A percentile compares a stretch with the other conserved stretches of the same genome.
phyloP scores from a whole-genome alignment of 2,113 vertebrate genomes.

The Ptychochromis oligacanthus region DNA sequence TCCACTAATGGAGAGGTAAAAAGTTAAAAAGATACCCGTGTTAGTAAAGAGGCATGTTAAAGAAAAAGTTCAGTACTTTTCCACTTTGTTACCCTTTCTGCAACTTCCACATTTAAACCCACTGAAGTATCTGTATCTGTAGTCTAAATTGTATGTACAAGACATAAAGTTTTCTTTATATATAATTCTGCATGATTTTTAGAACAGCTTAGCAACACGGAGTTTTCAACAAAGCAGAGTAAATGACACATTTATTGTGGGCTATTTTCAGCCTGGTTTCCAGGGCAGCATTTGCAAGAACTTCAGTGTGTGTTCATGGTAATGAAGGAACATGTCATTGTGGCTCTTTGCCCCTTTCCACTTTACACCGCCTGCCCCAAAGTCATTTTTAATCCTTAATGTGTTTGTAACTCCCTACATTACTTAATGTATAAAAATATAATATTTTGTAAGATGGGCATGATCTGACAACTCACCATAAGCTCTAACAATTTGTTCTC shows the following conservation, averaged over 20 bases:
- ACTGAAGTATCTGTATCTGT: not conserved
- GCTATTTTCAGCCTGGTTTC: not conserved
- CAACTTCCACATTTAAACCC: not conserved
- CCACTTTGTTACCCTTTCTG: not conserved
- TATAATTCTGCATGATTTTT: not conserved
- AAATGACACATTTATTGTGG: not conserved
- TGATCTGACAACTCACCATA: not conserved
- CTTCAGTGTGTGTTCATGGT: not conserved
- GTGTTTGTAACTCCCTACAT: not conserved
- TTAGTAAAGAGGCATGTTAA: not conserved
- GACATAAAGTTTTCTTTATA: not conserved
- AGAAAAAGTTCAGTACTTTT: not conserved
- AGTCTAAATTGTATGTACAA: not conserved
- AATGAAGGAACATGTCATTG: not conserved
- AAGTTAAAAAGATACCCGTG: no score
- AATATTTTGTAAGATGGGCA: not conserved
- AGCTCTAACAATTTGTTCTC: not conserved
- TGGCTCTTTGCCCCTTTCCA: not conserved
- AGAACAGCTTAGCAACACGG: not conserved
- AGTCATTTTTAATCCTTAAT: not conserved
- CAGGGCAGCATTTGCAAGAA: not conserved
- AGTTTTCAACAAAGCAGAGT: not conserved
- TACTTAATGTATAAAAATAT: not conserved
- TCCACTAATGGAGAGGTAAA: constrained; percentile 86
- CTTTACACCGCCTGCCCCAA: not conserved